These are phyloP conservation scores for Vimba vimba DNA, from an alignment of 2,113 vertebrate species.

Conservation along the genomic window DNA sequence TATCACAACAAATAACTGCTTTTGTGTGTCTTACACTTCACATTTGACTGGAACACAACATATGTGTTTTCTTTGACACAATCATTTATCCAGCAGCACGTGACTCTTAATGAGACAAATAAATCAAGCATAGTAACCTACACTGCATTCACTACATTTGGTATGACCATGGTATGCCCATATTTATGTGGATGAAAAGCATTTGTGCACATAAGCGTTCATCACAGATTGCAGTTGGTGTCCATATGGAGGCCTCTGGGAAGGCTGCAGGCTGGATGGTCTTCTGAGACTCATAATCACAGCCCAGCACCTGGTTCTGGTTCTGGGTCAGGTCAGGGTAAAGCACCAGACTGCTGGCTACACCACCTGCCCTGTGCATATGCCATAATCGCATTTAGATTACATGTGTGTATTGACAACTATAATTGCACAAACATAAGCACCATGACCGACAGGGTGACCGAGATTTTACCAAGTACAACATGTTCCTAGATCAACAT, in stretches of 20 bases:
- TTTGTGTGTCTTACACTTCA: neutral
- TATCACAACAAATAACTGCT: neutral
- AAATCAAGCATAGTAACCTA: neutral
- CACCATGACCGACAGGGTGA: neutral
- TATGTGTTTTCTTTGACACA: neutral
- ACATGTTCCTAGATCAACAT: too few species aligned
- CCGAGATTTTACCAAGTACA: too few species aligned
- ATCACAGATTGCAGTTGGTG: slow-evolving; percentile 46
- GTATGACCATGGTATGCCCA: neutral
- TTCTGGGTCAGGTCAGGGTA: slow-evolving; percentile 44
- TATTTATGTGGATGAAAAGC: neutral
- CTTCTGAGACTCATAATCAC: slow-evolving; percentile 45
- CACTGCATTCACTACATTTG: neutral
- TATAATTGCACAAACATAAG: neutral
- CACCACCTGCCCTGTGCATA: slow-evolving; percentile 27
- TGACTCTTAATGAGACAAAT: neutral
- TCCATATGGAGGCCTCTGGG: slow-evolving; percentile 54
- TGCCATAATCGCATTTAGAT: neutral
- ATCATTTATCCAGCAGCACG: neutral
- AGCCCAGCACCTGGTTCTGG: slow-evolving; percentile 45
- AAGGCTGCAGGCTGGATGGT: slow-evolving; percentile 35
- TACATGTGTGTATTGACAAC: neutral
- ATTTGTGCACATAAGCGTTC: slow-evolving; percentile 13
- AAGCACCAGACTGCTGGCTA: slow-evolving; percentile 26
- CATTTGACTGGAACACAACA: neutral